A percentile compares a stretch with the other conserved stretches of the same genome.
Evolutionary conservation across 2,113 vertebrate species (phyloP).

Genomic region (Cygnus buccinator): DNA sequence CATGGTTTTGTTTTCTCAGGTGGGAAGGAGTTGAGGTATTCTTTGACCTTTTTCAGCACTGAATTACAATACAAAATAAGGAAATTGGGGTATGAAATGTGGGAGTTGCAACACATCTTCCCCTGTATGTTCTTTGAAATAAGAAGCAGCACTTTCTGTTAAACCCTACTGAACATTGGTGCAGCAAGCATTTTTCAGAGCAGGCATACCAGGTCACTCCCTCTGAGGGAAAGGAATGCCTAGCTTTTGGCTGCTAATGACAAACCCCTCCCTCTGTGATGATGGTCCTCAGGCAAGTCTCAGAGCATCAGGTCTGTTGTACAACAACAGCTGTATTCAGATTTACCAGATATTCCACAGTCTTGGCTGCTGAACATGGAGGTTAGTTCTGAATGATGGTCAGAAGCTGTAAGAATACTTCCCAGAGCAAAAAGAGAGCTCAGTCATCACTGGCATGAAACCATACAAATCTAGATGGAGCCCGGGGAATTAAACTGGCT

Average conservation of each 20-base stretch:
- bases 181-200: background rate
- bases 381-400: background rate
- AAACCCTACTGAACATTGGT: background rate
- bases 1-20: background rate
- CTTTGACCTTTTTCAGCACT: background rate
- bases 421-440: background rate
- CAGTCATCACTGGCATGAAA: background rate
- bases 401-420: background rate
- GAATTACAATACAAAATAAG: background rate
- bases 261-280: accelerated
- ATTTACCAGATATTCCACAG: background rate
- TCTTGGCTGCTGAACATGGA: background rate
- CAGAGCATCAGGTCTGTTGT: background rate
- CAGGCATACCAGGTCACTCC: accelerated
- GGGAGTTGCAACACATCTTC: background rate
- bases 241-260: accelerated
- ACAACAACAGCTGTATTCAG: too few species aligned
- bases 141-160: background rate
- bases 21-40: background rate
- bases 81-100: accelerated
- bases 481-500: background rate
- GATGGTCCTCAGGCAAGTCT: background rate
- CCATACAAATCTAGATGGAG: background rate
- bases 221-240: background rate
- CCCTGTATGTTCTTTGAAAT: background rate